Percentiles rank a stretch among this genome's conserved stretches.
These are phyloP conservation scores for Caracal caracal DNA, from an alignment of 2,113 vertebrate genomes.

Conservation along the genomic window DNA sequence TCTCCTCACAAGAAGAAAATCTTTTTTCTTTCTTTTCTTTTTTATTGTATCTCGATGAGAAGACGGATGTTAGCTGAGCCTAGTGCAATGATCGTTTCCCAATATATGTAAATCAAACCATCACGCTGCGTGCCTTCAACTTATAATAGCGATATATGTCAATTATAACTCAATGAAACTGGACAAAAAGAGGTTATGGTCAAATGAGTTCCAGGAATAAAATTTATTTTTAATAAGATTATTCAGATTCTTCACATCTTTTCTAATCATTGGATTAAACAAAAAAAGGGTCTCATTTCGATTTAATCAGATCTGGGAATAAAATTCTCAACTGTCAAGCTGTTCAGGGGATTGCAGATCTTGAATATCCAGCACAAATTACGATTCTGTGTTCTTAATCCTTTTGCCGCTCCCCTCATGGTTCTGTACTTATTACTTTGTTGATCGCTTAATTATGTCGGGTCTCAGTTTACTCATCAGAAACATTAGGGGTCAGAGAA, in stretches of 20 bases:
- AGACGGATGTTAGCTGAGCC: background rate
- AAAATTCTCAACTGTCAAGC: background rate
- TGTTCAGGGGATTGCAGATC: background rate
- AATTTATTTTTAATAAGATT: slow-evolving; percentile 6
- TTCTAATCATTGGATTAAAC: slow-evolving; percentile 30
- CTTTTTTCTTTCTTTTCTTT: background rate
- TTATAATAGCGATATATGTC: background rate
- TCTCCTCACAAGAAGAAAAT: background rate
- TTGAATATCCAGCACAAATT: background rate
- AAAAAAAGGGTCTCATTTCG: background rate
- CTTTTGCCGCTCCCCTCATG: background rate
- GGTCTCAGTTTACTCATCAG: background rate
- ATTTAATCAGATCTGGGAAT: slow-evolving; percentile 40
- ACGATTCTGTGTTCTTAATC: background rate
- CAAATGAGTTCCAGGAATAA: background rate
- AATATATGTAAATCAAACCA: background rate
- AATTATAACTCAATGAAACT: background rate
- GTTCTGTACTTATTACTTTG: background rate
- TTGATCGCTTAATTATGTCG: background rate
- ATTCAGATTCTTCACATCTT: background rate
- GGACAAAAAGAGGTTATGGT: background rate
- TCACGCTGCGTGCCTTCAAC: background rate
- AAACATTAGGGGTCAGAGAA: background rate
- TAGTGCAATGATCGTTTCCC: background rate
- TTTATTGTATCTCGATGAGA: background rate